phyloP scores from a whole-genome alignment of 1,140 invertebrate species.

The Anoplolepis gracilipes region DNA sequence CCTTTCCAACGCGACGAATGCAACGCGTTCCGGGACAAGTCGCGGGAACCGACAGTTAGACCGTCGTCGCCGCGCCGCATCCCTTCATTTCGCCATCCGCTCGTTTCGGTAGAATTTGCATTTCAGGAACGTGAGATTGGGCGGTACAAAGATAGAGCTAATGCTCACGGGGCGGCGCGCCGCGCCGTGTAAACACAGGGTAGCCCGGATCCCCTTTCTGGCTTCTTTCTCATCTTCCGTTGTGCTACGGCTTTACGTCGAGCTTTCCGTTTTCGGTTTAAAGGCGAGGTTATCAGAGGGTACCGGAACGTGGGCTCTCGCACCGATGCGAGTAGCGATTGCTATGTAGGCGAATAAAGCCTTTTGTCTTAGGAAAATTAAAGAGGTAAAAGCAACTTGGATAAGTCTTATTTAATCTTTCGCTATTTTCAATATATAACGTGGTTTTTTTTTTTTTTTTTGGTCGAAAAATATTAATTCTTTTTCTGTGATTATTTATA shows the following conservation, averaged over 20 bases:
- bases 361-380: background rate
- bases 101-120: slow-evolving; percentile 82
- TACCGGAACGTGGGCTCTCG: background rate
- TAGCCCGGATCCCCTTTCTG: slow-evolving; percentile 77
- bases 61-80: slow-evolving; percentile 74
- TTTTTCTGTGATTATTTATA: background rate
- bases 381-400: background rate
- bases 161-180: slow-evolving; percentile 74
- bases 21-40: slow-evolving; percentile 60
- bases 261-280: slow-evolving; percentile 55
- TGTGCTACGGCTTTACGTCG: slow-evolving; percentile 45
- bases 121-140: slow-evolving; percentile 80
- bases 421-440: background rate
- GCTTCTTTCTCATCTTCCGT: slow-evolving; percentile 71
- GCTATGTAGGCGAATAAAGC: background rate
- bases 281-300: background rate
- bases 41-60: slow-evolving; percentile 75
- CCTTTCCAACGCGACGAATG: background rate
- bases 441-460: background rate
- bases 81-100: slow-evolving; percentile 80
- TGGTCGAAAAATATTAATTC: no score
- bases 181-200: slow-evolving; percentile 82
- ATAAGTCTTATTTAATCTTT: background rate
- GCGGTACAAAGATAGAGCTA: slow-evolving; percentile 79
- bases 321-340: background rate